These are phyloP conservation scores for Actinopyga echinites DNA, from an alignment of 53 echinoderm and acorn worm genomes.

Conservation along the genomic window DNA sequence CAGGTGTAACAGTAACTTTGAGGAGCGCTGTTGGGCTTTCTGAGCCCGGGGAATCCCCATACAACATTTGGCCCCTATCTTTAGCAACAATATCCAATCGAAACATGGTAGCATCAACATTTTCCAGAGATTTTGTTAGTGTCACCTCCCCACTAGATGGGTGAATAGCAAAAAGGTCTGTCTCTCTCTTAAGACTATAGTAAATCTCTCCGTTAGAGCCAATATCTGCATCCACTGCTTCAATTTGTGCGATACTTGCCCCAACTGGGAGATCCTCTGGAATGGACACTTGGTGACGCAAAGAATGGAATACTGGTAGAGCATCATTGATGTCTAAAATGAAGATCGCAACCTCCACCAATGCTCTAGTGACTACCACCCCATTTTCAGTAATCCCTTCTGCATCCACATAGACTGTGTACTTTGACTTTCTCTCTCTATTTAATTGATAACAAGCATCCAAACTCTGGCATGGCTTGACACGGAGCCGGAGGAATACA, in stretches of 20 bases:
- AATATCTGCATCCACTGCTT: conserved; percentile 90
- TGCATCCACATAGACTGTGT: conserved; percentile 58
- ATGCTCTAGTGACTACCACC: neutral
- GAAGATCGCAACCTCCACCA: conserved; percentile 55
- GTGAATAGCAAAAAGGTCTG: conserved; percentile 87
- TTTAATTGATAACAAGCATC: conserved; percentile 65
- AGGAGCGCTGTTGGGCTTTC: conserved; percentile 57
- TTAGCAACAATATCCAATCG: conserved; percentile 77
- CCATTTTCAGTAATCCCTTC: conserved; percentile 34
- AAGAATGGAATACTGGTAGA: conserved; percentile 74
- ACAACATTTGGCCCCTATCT: conserved; percentile 86
- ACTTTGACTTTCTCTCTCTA: conserved; percentile 73
- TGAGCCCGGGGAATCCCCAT: conserved; percentile 67
- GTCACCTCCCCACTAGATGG: conserved; percentile 93
- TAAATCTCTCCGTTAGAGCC: conserved; percentile 97
- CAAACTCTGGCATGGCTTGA: conserved; percentile 55
- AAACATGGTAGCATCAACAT: conserved; percentile 42
- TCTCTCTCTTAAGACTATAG: conserved; percentile 79
- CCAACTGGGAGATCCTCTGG: conserved; percentile 77
- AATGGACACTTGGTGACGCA: conserved; percentile 59
- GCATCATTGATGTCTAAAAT: conserved; percentile 86
- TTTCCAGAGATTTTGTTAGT: conserved; percentile 79
- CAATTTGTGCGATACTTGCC: conserved; percentile 69
- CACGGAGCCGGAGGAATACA: conserved; percentile 80
- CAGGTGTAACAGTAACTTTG: conserved; percentile 63